Evolutionary conservation across 2,888 invertebrate species (phyloP).

Genomic region (Polymixis lichenea): DNA sequence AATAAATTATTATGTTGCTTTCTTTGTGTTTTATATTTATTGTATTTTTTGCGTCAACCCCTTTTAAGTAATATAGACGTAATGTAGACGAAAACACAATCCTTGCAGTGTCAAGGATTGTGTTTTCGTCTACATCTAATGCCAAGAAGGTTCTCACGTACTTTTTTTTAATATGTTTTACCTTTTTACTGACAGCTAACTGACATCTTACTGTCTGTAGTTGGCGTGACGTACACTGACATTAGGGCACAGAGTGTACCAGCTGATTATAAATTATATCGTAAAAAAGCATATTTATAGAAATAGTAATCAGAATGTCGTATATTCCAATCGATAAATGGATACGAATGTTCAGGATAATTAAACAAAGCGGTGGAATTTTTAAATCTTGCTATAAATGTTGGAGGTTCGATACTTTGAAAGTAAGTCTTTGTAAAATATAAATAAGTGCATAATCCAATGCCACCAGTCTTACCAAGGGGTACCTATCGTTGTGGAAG

Average conservation of each 20-base stretch:
- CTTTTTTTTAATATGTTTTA: no score
- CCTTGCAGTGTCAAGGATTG: no score
- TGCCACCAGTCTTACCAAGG: no score
- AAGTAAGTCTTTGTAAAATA: conserved; percentile 75
- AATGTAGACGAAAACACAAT: no score
- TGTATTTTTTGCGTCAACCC: not conserved
- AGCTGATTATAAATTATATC: no score
- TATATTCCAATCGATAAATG: conserved; percentile 92
- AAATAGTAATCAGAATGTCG: conserved; percentile 64
- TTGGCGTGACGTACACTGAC: conserved; percentile 9
- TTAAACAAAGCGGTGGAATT: conserved; percentile 93
- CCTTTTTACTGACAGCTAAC: not conserved
- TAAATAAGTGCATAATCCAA: not conserved
- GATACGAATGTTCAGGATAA: conserved; percentile 89
- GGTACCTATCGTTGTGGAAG: no score
- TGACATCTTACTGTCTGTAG: conserved; percentile 7
- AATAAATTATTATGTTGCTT: conserved; percentile 76
- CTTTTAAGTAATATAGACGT: no score
- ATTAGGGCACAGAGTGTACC: not conserved
- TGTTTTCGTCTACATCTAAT: not conserved
- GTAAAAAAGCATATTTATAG: not conserved
- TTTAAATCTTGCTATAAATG: conserved; percentile 70
- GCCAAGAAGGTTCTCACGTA: conserved; percentile 1
- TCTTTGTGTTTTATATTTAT: conserved; percentile 37
- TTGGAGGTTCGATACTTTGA: conserved; percentile 82